Base-by-base conservation (phyloP, 2,888 invertebrate species). In the Cetonia aurata region DNA sequence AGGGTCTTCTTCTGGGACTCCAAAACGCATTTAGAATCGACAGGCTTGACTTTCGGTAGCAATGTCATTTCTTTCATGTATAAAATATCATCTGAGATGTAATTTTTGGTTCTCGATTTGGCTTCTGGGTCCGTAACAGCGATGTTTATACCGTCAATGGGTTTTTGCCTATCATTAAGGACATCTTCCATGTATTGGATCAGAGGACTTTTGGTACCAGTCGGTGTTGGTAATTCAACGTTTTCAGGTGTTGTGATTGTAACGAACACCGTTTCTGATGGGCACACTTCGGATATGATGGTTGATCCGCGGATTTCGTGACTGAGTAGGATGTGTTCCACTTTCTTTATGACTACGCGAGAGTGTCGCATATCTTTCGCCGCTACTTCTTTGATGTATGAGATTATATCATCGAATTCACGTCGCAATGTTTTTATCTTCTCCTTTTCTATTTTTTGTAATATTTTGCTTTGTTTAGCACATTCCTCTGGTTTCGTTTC, bases 291-390 rank as follows among this genome's bases (percentile, higher is more conserved):
- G 0, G 77, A 73, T 31, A 81, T 59, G 15, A 81, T 73, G 6
- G 78, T 77, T 67, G 76, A 77, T 2, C 80, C 81, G 12, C 80
- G 75, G 15, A 83, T 78, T 73, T 78, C 77, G 69, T 80, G 80
- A 50, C 75, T 78, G 12, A 83, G 59, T 31, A 83, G 67, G 4
- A 76, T 72, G 12, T 76, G 73, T 72, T 82, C 82, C 19, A 81
- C 69, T 68, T 78, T 72, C 48, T 75, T 75, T 6, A 77, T 66
- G 3, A 77, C 15, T 12, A 37, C 55, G 17, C 66, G 48, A 53
- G 73, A 62, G 67, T 77, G 73, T 15, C 72, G 25, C 4, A 77
- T 60, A 53, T 79, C 72, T 13, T 75, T 75, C 6, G 74, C 60
- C 0, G 78, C 77, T 15, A 75, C 65, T 31, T 75, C 73, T 69